These are phyloP conservation scores for Thermophis baileyi DNA, from an alignment of 2,113 vertebrate species.

Conservation along the genomic window DNA sequence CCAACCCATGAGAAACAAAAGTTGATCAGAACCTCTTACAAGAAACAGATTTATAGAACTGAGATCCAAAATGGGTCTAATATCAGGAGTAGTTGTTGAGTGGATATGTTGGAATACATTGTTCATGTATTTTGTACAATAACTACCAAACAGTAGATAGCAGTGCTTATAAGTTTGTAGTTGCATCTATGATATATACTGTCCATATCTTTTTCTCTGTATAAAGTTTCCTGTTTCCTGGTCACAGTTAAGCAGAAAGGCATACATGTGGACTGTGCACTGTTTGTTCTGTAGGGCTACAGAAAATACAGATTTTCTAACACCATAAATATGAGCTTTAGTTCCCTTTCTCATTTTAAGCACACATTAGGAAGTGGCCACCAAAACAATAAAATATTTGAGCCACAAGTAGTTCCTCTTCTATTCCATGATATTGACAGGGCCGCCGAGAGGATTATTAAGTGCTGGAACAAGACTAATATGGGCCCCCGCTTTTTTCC, in stretches of 20 bases:
- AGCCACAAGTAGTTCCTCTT: not conserved
- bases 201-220: no score
- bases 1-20: not conserved
- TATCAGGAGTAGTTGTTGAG: not conserved
- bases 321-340: not conserved
- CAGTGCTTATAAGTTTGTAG: not conserved
- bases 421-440: not conserved
- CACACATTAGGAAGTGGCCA: not conserved
- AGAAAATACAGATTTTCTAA: no score
- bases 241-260: no score
- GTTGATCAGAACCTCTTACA: not conserved
- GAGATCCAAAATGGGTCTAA: not conserved
- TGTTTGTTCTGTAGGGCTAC: no score
- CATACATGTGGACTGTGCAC: no score
- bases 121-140: not conserved
- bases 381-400: not conserved
- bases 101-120: not conserved
- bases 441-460: no score
- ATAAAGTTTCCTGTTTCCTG: no score
- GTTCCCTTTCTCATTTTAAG: not conserved
- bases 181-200: not conserved
- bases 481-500: no score
- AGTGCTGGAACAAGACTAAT: no score
- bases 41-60: no score
- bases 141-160: not conserved